Evolutionary conservation across 2,113 vertebrate species (phyloP), one percentile per base, ranked within the genome.

Genomic region (Sylvietta virens): DNA sequence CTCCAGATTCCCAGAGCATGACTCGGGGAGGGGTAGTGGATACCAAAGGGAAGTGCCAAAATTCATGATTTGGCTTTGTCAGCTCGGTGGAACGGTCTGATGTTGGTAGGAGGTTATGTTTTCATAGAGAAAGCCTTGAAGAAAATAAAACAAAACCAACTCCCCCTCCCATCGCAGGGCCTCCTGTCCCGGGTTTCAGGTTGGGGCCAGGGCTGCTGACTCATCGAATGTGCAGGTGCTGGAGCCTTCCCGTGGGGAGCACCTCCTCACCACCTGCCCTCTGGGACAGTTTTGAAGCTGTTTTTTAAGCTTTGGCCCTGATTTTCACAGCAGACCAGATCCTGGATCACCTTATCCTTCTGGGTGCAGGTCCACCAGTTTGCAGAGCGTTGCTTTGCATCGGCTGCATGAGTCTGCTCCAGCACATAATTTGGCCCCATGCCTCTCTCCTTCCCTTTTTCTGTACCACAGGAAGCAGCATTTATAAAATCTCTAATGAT

Each of bases 401-500:
- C 4, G 19, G 93, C 50, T 0, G 1, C 58, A 1, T 11, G 53
- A 1, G 3, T 65, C 74, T 69, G 16, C 57, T 50, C 66, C 69
- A 96, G 87, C 91, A 94, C 86, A 84, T 76, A 95, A 89, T 95
- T 85, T 95, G 93, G 92, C 94, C 69, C 39, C 0, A 3, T 74
- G 76, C 93, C 90, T 77, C 42, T 39, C 74, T 94, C 44, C 81
- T 95, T 95, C 95, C 90, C 95, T 94, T 91, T 62, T 87, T 94
- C 81, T 91, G 35, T 90, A 95, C 90, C 89, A 96, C 94, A 96
- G 93, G 95, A 97, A 97, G 93, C 85, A 92, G 81, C 95, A 82
- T 95, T 96, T 96, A 82, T 93, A 78, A 96, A 96, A 93, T 94
- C 93, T 92, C 94, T 93, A 90, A 95, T 92, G 94, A 91, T 95